Conservation (phyloP, 2,113 vertebrate genomes). For the Carassius auratus region DNA sequence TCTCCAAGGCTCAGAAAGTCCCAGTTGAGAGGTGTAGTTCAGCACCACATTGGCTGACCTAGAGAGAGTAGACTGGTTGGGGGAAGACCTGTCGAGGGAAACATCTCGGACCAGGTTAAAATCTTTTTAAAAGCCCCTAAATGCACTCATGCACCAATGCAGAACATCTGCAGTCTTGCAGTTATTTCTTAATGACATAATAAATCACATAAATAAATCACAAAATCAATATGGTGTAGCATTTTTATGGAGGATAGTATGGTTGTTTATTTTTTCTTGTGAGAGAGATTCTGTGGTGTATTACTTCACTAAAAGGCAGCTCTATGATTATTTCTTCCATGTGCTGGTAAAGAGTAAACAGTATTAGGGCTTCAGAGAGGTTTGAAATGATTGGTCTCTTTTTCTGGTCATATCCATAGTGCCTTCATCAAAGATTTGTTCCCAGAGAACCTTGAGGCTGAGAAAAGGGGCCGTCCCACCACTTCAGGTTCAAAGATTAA, state of each 20-base stretch:
- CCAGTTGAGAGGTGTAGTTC: too few relatives aligned
- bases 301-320: background rate
- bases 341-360: background rate
- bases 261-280: background rate
- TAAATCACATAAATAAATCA: constrained; percentile 28
- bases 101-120: too few relatives aligned
- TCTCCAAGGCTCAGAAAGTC: too few relatives aligned
- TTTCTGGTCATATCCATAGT: constrained; percentile 58
- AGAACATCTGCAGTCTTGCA: background rate
- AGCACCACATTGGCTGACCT: too few relatives aligned
- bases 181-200: constrained; percentile 12
- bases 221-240: constrained; percentile 11
- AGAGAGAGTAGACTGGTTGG: too few relatives aligned
- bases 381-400: background rate
- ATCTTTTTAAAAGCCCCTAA: constrained; percentile 14
- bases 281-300: background rate
- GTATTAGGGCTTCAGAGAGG: background rate
- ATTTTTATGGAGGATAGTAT: background rate
- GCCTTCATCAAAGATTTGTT: constrained; percentile 78
- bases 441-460: constrained; percentile 78
- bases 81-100: too few relatives aligned
- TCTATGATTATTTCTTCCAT: background rate
- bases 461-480: constrained; percentile 78
- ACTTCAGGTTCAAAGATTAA: constrained; percentile 81
- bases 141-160: background rate